Conservation (phyloP, 1,140 invertebrate species). For the Drosophila paulistorum region DNA sequence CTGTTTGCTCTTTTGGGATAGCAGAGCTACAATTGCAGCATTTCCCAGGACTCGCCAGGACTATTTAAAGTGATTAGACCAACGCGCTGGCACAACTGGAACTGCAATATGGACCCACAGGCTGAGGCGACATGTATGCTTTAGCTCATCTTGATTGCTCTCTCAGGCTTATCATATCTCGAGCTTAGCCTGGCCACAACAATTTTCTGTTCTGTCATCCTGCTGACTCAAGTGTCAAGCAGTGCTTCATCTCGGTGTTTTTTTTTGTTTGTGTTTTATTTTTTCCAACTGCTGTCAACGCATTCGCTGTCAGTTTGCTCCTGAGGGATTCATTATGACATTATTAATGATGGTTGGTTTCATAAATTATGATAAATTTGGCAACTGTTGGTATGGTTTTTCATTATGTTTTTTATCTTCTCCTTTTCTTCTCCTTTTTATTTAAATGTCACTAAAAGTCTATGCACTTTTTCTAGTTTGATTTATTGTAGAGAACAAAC, state of each 20-base stretch:
- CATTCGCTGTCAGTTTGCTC: constrained; percentile 26
- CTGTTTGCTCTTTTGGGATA: constrained; percentile 48
- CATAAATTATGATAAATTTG: constrained; percentile 68
- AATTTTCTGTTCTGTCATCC: constrained; percentile 6
- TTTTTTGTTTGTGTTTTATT: neutral
- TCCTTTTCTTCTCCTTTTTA: neutral
- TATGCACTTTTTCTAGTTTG: neutral
- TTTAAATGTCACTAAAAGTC: neutral
- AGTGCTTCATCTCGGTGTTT: constrained; percentile 7
- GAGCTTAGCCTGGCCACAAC: neutral
- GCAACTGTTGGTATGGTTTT: constrained; percentile 6
- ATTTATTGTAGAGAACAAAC: neutral
- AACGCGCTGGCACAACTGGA: neutral
- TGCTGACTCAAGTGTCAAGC: constrained; percentile 15
- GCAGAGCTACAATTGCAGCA: constrained; percentile 24
- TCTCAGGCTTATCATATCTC: constrained; percentile 9
- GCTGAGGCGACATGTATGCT: neutral
- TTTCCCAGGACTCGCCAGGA: constrained; percentile 2
- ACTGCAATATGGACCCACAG: neutral
- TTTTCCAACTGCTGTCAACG: constrained; percentile 7
- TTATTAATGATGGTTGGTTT: constrained; percentile 63
- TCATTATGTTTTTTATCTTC: constrained; percentile 8
- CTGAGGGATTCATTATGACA: constrained; percentile 33
- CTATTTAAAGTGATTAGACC: constrained; percentile 54
- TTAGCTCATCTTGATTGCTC: constrained; percentile 11